Percentiles rank a stretch among this genome's conserved stretches.
phyloP scores from a whole-genome alignment of 2,888 invertebrate species.

The Allacma fusca region DNA sequence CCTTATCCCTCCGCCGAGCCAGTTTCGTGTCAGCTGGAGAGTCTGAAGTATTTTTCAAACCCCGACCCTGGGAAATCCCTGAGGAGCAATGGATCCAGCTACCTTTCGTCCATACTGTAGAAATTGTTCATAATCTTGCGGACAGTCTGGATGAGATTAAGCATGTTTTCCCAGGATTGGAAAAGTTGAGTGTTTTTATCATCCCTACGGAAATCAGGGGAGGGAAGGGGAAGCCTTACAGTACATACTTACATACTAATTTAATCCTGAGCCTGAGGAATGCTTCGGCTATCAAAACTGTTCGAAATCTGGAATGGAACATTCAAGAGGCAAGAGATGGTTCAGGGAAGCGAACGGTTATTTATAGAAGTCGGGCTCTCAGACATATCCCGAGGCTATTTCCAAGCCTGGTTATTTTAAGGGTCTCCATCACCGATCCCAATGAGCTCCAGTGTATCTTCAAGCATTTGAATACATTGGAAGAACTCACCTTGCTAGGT shows the following conservation, averaged over 20 bases:
- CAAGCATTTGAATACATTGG: background rate
- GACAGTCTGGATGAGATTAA: conserved; percentile 34
- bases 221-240: background rate
- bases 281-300: background rate
- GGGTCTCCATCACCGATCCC: conserved; percentile 19
- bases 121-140: conserved; percentile 28
- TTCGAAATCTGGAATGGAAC: conserved; percentile 18
- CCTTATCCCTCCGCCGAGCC: conserved; percentile 19
- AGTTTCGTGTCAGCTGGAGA: conserved; percentile 20
- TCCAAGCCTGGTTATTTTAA: conserved; percentile 25
- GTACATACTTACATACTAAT: conserved; percentile 30
- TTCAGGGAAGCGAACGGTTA: conserved; percentile 9
- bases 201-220: conserved; percentile 9
- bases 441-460: conserved; percentile 29
- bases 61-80: conserved; percentile 13
- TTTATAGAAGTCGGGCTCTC: conserved; percentile 29
- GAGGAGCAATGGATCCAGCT: conserved; percentile 17
- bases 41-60: conserved; percentile 16
- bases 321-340: conserved; percentile 9
- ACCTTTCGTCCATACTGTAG: conserved; percentile 1
- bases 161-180: conserved; percentile 13
- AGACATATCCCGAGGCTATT: conserved; percentile 28
- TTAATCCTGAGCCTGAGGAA: conserved; percentile 29
- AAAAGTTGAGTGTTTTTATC: background rate
- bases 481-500: conserved; percentile 29